Percentiles rank a stretch among this genome's conserved stretches.
Conservation (phyloP, 2,888 invertebrate species). For the Macaria liturata region DNA sequence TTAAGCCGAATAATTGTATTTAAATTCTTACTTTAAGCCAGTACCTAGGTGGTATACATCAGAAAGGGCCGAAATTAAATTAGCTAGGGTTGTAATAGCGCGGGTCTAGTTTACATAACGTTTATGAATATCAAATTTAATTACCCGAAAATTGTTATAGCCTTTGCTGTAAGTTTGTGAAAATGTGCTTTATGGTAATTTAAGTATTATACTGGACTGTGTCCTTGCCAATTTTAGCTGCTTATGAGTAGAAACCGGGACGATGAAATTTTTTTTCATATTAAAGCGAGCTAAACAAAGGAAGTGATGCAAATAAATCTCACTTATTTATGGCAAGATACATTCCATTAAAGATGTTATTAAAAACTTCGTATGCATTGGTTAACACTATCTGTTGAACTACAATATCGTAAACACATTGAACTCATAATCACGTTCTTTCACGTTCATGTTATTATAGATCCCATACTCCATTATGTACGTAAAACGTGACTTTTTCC, state of each 20-base stretch:
- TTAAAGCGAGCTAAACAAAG: too few species aligned
- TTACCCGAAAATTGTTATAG: slow-evolving; percentile 39
- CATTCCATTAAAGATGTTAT: too few species aligned
- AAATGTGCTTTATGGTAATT: slow-evolving; percentile 17
- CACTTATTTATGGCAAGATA: too few species aligned
- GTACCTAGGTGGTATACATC: slow-evolving; percentile 36
- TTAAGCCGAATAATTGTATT: too few species aligned
- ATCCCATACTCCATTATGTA: slow-evolving; percentile 45
- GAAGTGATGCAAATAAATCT: too few species aligned
- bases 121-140: slow-evolving; percentile 64
- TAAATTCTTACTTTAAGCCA: too few species aligned
- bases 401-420: slow-evolving; percentile 14
- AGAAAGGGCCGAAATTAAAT: slow-evolving; percentile 64
- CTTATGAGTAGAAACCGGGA: too few species aligned
- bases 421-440: slow-evolving; percentile 46
- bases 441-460: slow-evolving; percentile 56
- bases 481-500: slow-evolving; percentile 75
- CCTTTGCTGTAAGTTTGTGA: slow-evolving; percentile 14
- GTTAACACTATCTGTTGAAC: slow-evolving; percentile 18
- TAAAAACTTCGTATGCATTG: slow-evolving; percentile 16
- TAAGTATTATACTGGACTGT: too few species aligned
- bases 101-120: slow-evolving; percentile 52
- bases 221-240: too few species aligned
- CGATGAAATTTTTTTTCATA: too few species aligned
- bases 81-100: slow-evolving; percentile 52